phyloP scores from a whole-genome alignment of 2,888 invertebrate species.

The Mantis religiosa region DNA sequence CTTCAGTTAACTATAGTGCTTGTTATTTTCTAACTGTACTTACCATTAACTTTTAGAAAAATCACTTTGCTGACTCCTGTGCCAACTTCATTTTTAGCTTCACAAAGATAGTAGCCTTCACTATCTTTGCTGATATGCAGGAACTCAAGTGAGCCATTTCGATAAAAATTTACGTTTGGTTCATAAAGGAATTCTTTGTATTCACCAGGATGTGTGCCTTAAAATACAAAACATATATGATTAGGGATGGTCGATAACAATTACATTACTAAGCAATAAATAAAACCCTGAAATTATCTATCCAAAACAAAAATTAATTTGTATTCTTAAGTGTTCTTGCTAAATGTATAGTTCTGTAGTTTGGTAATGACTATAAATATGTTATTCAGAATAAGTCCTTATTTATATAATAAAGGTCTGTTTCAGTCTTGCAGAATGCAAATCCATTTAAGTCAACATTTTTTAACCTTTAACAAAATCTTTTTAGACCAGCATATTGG shows the following conservation, averaged over 20 bases:
- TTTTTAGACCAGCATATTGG: no score
- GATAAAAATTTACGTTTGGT: slow-evolving; percentile 69
- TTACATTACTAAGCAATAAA: no score
- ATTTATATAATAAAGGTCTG: no score
- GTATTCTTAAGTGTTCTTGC: no score
- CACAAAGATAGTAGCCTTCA: slow-evolving; percentile 88
- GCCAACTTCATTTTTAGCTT: slow-evolving; percentile 89
- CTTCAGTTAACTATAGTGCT: neutral
- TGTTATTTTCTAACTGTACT: slow-evolving; percentile 39
- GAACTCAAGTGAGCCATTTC: slow-evolving; percentile 81
- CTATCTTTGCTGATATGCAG: slow-evolving; percentile 79
- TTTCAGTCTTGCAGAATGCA: no score
- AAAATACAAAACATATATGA: neutral
- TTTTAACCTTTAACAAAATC: no score
- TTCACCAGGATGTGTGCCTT: slow-evolving; percentile 67
- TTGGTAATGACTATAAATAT: no score
- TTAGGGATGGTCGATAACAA: neutral
- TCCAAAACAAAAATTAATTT: no score
- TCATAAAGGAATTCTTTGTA: slow-evolving; percentile 80
- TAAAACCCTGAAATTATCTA: no score
- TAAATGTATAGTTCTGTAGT: no score
- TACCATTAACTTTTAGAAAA: slow-evolving; percentile 84
- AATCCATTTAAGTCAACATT: no score
- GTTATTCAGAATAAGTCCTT: no score
- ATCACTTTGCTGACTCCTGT: slow-evolving; percentile 89